Percentiles rank a stretch among this genome's conserved stretches.
Conservation (phyloP, 2,113 vertebrate species). For the Erythrocercus mccallii region DNA sequence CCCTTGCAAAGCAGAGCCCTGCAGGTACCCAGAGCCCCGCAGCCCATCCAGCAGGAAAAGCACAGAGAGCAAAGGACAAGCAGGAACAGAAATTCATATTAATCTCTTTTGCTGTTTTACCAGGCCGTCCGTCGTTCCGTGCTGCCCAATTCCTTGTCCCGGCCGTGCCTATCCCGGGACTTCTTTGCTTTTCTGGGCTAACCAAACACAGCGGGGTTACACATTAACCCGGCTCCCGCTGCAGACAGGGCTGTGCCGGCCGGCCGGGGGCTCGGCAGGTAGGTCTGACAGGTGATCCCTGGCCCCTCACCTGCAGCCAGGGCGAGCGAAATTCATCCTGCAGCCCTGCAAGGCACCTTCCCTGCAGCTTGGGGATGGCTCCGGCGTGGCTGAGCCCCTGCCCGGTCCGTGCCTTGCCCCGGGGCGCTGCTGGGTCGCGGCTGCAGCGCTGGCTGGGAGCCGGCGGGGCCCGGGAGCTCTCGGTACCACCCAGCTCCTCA, state of each 20-base stretch:
- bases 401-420: neutral
- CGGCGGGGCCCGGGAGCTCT: neutral
- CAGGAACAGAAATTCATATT: neutral
- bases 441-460: neutral
- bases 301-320: neutral
- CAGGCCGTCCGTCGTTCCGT: neutral
- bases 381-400: neutral
- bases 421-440: neutral
- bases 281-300: accelerated
- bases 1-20: neutral
- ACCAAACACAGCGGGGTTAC: conserved; percentile 56
- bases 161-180: neutral
- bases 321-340: accelerated
- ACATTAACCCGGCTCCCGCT: conserved; percentile 55
- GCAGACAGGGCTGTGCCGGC: neutral
- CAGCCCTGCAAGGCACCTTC: accelerated
- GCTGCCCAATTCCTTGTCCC: neutral
- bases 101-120: neutral
- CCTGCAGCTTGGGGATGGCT: neutral
- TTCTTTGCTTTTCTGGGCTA: conserved; percentile 12
- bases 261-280: neutral
- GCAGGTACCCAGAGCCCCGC: neutral
- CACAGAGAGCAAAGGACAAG: neutral
- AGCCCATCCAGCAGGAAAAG: neutral
- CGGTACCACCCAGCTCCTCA: neutral